Evolutionary conservation across 2,888 invertebrate genomes (phyloP), one percentile per base, ranked within the genome.

Genomic region (Terebella lapidaria): DNA sequence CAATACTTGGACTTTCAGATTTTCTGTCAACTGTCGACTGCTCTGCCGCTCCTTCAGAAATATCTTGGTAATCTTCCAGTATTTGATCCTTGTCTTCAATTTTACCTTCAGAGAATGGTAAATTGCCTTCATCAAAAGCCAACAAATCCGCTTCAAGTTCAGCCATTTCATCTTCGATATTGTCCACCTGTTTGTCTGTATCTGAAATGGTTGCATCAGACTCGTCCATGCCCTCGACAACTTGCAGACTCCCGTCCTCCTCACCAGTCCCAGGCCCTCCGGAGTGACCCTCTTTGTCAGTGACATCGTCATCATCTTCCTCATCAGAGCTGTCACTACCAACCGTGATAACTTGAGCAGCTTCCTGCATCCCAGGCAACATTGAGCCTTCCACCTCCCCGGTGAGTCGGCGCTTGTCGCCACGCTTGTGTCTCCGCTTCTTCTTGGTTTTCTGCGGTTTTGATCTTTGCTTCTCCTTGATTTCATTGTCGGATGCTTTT

Each of bases 341-440:
- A 28, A 46, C 47, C 3, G 52, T 27, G 28, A 51, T 53, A n/a
- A 54, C 57, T 20, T 46, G 47, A 35, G 42, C 57, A 18, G 35
- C 54, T 54, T 58, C 28, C 20, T 47, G 29, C 55, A 56, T 20
- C 5, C 22, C 27, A 4, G 49, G 20, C 49, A 61, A n/a, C 22
- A n/a, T 26, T 4, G 45, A 46, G 30, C 22, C 30, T 28, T 28
- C 60, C 20, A 53, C 57, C 20, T 57, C 57, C n/a, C 55, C 56
- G 3, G 51, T 56, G 26, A 57, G 27, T 22, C 42, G 52, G 20
- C 26, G 22, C 53, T 57, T 24, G 20, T 18, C 56, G 24, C 42
- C 30, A 4, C 49, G 24, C 3, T 30, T 18, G n/a, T 42, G 24
- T 24, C 55, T 58, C 18, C 28, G 22, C 22, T 26, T 24, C 47